Evolutionary conservation across 1,140 invertebrate genomes (phyloP).

Genomic region (Bombus pascuorum): DNA sequence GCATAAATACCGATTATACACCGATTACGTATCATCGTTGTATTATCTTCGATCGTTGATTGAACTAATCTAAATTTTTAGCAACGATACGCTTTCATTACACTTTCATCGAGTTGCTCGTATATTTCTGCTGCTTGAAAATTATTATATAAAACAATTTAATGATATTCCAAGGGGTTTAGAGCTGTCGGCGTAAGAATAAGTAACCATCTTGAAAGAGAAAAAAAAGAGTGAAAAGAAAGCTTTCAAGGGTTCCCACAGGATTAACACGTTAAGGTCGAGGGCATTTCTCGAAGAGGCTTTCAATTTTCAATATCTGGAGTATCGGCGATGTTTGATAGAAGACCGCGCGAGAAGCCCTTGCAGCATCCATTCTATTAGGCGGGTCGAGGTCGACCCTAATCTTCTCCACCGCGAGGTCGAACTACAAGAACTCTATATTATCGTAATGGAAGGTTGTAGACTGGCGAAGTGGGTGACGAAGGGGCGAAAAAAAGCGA

Average conservation of each 20-base stretch:
- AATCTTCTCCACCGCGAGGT: constrained; percentile 9
- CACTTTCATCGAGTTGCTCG: too few species aligned
- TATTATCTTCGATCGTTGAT: too few species aligned
- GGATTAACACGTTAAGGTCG: neutral
- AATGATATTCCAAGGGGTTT: too few species aligned
- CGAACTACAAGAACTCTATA: constrained; percentile 37
- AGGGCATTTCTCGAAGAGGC: neutral
- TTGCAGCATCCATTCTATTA: constrained; percentile 35
- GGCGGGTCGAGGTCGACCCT: neutral
- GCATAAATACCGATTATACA: too few species aligned
- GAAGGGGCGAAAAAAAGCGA: constrained; percentile 19
- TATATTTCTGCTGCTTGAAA: neutral
- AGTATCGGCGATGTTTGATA: constrained; percentile 12
- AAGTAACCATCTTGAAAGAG: neutral
- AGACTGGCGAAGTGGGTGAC: neutral
- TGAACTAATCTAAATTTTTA: too few species aligned
- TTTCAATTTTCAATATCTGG: constrained; percentile 24
- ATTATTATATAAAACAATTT: too few species aligned
- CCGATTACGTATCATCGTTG: too few species aligned
- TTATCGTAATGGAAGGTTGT: constrained; percentile 40
- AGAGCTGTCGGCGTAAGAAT: neutral
- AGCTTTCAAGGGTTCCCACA: neutral
- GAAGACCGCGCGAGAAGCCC: neutral
- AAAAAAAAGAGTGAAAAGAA: neutral
- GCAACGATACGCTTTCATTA: too few species aligned